These are phyloP conservation scores for Nycticebus coucang DNA, from an alignment of 2,113 vertebrate species.

Conservation along the genomic window DNA sequence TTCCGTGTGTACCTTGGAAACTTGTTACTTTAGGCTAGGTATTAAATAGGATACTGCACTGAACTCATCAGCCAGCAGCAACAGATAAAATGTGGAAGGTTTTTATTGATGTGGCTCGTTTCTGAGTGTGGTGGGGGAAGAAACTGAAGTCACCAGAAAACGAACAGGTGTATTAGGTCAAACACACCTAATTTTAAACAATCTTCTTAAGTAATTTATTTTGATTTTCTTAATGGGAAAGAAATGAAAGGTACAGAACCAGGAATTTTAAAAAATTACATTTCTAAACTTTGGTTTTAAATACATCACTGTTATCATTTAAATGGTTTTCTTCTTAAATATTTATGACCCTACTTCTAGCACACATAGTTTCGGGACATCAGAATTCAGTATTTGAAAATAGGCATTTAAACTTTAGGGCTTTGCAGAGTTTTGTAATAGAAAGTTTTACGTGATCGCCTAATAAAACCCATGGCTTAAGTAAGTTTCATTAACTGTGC, in stretches of 20 bases:
- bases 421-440: neutral
- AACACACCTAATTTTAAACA: neutral
- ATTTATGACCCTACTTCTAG: neutral
- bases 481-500: neutral
- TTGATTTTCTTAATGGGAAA: neutral
- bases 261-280: neutral
- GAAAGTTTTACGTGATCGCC: neutral
- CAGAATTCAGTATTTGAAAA: neutral
- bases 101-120: neutral
- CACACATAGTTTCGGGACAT: neutral
- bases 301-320: neutral
- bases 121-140: neutral
- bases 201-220: neutral
- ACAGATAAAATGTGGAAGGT: neutral
- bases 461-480: neutral
- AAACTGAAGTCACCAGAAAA: neutral
- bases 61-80: neutral
- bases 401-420: neutral
- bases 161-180: neutral
- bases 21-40: constrained; percentile 60
- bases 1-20: constrained; percentile 38
- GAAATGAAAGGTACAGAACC: neutral
- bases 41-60: constrained; percentile 7
- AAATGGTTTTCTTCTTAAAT: neutral
- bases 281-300: neutral